Evolutionary conservation across 2,888 invertebrate genomes (phyloP).

Genomic region (Periphyllus acericola): DNA sequence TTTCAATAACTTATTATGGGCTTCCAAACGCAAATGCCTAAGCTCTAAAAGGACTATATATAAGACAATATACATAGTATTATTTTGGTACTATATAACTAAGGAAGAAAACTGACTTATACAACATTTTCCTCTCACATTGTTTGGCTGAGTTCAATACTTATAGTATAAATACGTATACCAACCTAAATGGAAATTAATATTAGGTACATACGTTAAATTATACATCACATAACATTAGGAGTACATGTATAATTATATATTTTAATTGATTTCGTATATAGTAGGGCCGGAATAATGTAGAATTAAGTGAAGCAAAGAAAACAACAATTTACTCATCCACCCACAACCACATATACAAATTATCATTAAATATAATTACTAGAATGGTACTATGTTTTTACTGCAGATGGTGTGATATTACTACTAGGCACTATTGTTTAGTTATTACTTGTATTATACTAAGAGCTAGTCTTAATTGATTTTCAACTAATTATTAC

Average conservation of each 20-base stretch:
- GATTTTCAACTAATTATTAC: constrained; percentile 35
- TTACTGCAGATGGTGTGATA: background rate
- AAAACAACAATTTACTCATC: constrained; percentile 22
- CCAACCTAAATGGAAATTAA: constrained; percentile 13
- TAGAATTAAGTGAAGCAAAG: background rate
- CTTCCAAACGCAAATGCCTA: too few species aligned
- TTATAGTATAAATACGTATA: background rate
- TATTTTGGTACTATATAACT: background rate
- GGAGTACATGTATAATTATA: background rate
- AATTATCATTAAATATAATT: constrained; percentile 5
- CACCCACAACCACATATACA: background rate
- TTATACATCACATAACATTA: background rate
- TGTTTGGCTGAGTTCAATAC: background rate
- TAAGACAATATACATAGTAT: background rate
- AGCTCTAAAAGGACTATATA: too few species aligned
- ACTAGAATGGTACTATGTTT: constrained; percentile 14
- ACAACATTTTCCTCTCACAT: background rate
- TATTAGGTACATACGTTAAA: constrained; percentile 8
- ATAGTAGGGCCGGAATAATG: background rate
- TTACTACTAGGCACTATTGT: background rate
- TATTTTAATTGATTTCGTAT: background rate
- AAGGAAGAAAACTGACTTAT: background rate
- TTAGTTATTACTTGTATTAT: background rate
- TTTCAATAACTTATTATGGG: too few species aligned
- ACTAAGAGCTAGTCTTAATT: background rate